Conservation (phyloP, 2,888 invertebrate genomes). For the Abscondita cerata region DNA sequence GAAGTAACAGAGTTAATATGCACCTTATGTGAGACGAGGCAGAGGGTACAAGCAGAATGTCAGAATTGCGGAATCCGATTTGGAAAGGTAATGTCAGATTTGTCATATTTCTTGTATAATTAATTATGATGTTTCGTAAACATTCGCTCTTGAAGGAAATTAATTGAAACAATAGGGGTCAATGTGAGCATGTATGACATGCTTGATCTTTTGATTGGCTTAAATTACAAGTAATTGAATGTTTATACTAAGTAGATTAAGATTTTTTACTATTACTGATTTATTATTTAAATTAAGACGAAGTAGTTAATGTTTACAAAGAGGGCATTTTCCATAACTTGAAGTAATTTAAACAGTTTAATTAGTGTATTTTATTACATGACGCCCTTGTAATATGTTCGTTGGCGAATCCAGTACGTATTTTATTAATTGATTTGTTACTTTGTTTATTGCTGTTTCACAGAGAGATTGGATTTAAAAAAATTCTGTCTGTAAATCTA, state of each 20-base stretch:
- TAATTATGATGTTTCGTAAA: not conserved
- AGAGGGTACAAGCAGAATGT: conserved; percentile 81
- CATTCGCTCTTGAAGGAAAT: conserved; percentile 21
- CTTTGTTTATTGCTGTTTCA: too few relatives aligned
- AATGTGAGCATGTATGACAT: conserved; percentile 23
- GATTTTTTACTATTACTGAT: conserved; percentile 2
- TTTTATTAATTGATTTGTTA: too few relatives aligned
- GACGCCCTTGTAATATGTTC: too few relatives aligned
- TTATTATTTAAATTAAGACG: conserved; percentile 3
- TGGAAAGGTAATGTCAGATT: conserved; percentile 70
- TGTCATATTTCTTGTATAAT: not conserved
- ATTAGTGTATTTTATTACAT: too few relatives aligned
- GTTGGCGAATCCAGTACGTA: too few relatives aligned
- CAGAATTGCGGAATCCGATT: conserved; percentile 79
- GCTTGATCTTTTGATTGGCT: conserved; percentile 30
- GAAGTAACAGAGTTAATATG: conserved; percentile 85
- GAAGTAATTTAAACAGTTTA: too few relatives aligned
- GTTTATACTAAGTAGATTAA: conserved; percentile 21
- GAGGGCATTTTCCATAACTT: too few relatives aligned
- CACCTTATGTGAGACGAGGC: conserved; percentile 79
- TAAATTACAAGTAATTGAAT: conserved; percentile 23
- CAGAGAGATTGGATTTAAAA: too few relatives aligned
- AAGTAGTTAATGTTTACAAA: conserved; percentile 7
- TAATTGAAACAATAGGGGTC: conserved; percentile 31
- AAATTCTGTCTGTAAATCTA: too few relatives aligned